Evolutionary conservation across 2,797 vertebrate genomes (phyloP), one percentile per base, ranked within the genome.

Genomic region (Parambassis ranga): DNA sequence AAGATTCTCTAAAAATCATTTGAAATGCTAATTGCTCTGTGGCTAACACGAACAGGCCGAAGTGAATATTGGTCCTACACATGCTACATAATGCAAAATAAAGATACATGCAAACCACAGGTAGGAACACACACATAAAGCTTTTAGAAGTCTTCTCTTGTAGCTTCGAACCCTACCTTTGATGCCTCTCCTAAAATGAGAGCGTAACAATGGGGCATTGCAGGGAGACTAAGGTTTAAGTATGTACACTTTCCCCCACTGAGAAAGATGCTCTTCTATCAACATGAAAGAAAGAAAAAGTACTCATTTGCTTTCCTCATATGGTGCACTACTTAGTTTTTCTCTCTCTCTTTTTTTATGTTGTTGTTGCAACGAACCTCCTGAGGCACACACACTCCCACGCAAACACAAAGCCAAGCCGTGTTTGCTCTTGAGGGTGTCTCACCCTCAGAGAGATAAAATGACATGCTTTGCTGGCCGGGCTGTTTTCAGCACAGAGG

Each of bases 401-500:
- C 51, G 3, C 63, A 71, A 57, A 78, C 62, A 75, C 37, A 73
- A 79, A 77, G 44, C 63, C 19, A 20, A 75, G 47, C 24, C 53
- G 41, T 7, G 51, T 75, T 74, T 79, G 59, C 67, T 75, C 79
- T 83, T 65, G 15, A 69, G 70, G 77, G 72, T 48, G 38, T 71
- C 41, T 66, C 59, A 63, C 66, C 75, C 56, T 68, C 36, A 22
- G 58, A 77, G 80, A 86, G 72, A 78, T 77, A 77, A 81, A 79
- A 75, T 70, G 77, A 81, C 65, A 64, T 33, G 59, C 65, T 75
- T 62, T 76, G 71, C 53, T 73, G 57, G 57, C 43, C 28, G 4
- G 66, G 57, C 58, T 74, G 70, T 72, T 78, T 69, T 56, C 48
- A 52, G 57, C 71, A 81, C 69, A 58, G 47, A 78, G 61, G 65